phyloP scores from a whole-genome alignment of 2,888 invertebrate genomes.

The Sinodicranocentrus sp. region DNA sequence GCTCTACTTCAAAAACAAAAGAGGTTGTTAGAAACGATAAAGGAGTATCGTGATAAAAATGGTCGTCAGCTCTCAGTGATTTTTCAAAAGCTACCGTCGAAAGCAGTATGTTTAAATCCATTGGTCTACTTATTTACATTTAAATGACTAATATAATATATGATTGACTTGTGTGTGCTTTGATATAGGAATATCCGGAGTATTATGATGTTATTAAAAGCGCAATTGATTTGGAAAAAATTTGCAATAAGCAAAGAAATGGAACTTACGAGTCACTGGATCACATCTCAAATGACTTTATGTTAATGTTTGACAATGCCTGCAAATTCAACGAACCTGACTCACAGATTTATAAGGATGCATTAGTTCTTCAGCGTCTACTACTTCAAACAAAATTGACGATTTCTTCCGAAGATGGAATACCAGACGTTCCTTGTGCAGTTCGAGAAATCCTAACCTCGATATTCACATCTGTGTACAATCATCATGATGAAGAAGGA shows the following conservation, averaged over 20 bases:
- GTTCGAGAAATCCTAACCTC: conserved; percentile 94
- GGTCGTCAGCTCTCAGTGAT: conserved; percentile 94
- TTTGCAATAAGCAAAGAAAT: conserved; percentile 90
- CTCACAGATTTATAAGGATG: conserved; percentile 98
- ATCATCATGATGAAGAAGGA: conserved; percentile 98
- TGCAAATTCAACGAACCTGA: conserved; percentile 98
- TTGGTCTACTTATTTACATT: background rate
- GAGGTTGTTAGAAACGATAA: conserved; percentile 91
- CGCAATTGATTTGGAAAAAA: conserved; percentile 97
- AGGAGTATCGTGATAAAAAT: conserved; percentile 92
- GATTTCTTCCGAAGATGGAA: conserved; percentile 86
- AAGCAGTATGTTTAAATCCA: conserved; percentile 81
- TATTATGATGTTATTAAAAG: conserved; percentile 98
- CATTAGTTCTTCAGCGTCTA: conserved; percentile 92
- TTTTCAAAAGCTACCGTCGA: conserved; percentile 96
- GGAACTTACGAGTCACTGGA: conserved; percentile 88
- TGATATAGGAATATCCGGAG: conserved; percentile 90
- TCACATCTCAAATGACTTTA: conserved; percentile 92
- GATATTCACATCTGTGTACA: conserved; percentile 95
- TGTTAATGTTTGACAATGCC: conserved; percentile 97
- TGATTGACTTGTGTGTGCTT: conserved; percentile 8
- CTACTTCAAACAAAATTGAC: conserved; percentile 95
- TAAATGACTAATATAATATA: background rate
- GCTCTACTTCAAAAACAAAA: conserved; percentile 87
- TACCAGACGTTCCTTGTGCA: conserved; percentile 93